These are phyloP conservation scores for Pollimyrus isidori DNA, from an alignment of 2,113 vertebrate species.

Conservation along the genomic window DNA sequence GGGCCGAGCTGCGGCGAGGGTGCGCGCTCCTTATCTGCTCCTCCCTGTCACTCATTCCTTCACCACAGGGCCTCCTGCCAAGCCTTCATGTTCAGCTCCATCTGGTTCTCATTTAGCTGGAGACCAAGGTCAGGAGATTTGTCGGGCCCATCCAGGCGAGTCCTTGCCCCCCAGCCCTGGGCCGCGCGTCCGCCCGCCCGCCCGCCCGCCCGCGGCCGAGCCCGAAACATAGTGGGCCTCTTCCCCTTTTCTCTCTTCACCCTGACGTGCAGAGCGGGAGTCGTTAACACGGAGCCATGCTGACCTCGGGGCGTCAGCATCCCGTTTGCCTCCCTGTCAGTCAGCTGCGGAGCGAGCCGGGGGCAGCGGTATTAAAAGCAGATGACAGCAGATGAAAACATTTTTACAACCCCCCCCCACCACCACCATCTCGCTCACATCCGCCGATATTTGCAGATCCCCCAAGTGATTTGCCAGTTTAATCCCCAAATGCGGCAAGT, in stretches of 20 bases:
- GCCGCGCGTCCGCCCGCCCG: conserved; percentile 53
- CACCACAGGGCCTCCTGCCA: conserved; percentile 54
- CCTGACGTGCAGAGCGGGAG: conserved; percentile 35
- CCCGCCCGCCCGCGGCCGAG: conserved; percentile 44
- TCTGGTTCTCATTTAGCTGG: conserved; percentile 65
- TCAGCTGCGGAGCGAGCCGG: background rate
- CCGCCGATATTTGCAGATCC: conserved; percentile 30
- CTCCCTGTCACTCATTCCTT: conserved; percentile 47
- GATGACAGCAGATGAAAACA: conserved; percentile 41
- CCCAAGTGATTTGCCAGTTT: conserved; percentile 33
- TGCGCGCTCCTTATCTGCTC: conserved; percentile 48
- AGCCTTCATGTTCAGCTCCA: conserved; percentile 56
- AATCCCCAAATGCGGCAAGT: conserved; percentile 24
- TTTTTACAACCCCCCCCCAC: background rate
- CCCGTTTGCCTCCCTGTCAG: background rate
- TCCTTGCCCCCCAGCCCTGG: conserved; percentile 59
- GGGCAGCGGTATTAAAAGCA: conserved; percentile 43
- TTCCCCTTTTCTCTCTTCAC: conserved; percentile 21
- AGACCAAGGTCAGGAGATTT: conserved; percentile 64
- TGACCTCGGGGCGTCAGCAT: background rate
- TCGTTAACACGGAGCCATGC: conserved; percentile 37
- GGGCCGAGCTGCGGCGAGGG: conserved; percentile 46
- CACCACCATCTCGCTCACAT: conserved; percentile 30
- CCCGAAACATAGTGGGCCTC: conserved; percentile 19
- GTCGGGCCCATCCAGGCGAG: conserved; percentile 60